Base-by-base conservation (phyloP, 2,888 invertebrate species). In the Cryptus viduatorius region DNA sequence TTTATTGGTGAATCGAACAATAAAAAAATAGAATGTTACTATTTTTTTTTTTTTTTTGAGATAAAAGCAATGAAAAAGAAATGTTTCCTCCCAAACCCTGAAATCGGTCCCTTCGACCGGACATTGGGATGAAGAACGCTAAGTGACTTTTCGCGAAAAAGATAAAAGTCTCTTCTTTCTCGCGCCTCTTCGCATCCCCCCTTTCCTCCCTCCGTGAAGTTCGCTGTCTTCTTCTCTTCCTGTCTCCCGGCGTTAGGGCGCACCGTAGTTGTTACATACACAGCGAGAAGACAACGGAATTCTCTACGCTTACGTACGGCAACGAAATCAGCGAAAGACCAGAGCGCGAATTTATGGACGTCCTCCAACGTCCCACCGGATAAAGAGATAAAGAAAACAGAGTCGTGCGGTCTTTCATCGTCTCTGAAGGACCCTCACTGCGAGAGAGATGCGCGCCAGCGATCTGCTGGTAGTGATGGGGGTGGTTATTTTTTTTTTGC, bases 401-500 rank as follows among this genome's bases (percentile, higher is more conserved):
- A 53, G 50, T 50, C 31, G 61, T 83, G 86, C 82, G 84, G 85
- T 82, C 81, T 79, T 75, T 79, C 79, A 81, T 78, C 68, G 84
- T 69, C 65, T 75, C 29, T 31, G 31, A 29, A 65, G 59, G 69
- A 80, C 79, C 64, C 65, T 77, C 72, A 64, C 65, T 53, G 76
- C 65, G 69, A 67, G 59, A 69, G 59, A 42, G 59, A 69, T 61
- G 61, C 12, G n/a, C 77, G 67, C 37, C 56, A 37, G 50, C n/a
- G 64, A 50, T 31, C 12, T 53, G 53, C 77, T 50, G 64, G 71
- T 71, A 46, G 3, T 37, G 69, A 46, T 64, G 53, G 64, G 69
- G 46, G 14, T 72, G 42, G 56, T 46, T 37, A 31, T 69, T 69
- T 48, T 56, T 69, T 53, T 56, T 42, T 46, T 42, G 61, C 44